These are phyloP conservation scores for Drosophila robusta DNA, from an alignment of 2,888 invertebrate genomes.

Conservation along the genomic window DNA sequence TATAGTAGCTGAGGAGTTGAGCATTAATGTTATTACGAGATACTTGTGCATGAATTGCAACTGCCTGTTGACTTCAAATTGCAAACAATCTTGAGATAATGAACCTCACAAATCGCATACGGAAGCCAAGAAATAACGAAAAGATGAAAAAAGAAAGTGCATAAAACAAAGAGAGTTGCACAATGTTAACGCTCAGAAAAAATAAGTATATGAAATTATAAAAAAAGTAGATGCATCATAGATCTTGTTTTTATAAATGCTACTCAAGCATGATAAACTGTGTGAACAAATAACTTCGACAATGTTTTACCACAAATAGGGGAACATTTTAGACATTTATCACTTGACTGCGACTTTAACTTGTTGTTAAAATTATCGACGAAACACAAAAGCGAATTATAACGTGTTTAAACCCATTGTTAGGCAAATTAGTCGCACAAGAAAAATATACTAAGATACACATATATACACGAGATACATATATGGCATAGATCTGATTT, in stretches of 20 bases:
- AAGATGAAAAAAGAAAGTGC: conserved; percentile 39
- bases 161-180: conserved; percentile 28
- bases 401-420: conserved; percentile 65
- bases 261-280: conserved; percentile 53
- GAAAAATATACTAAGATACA: not conserved
- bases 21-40: conserved; percentile 27
- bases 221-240: conserved; percentile 1
- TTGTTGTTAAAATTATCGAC: conserved; percentile 46
- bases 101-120: conserved; percentile 35
- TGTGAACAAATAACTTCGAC: conserved; percentile 57
- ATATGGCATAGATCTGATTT: conserved; percentile 30
- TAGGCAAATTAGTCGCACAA: conserved; percentile 62
- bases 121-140: conserved; percentile 28
- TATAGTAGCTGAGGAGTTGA: conserved; percentile 11
- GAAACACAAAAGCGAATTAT: conserved; percentile 64
- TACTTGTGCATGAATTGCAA: conserved; percentile 11
- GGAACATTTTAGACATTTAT: conserved; percentile 41
- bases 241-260: conserved; percentile 14
- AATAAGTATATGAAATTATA: conserved; percentile 1
- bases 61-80: conserved; percentile 11
- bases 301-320: conserved; percentile 9
- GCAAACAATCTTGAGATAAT: conserved; percentile 35
- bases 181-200: conserved; percentile 23
- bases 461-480: not conserved
- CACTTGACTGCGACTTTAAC: conserved; percentile 35